Percentiles rank a stretch among this genome's conserved stretches.
Evolutionary conservation across 2,113 vertebrate genomes (phyloP).

Genomic region (Anguilla rostrata): DNA sequence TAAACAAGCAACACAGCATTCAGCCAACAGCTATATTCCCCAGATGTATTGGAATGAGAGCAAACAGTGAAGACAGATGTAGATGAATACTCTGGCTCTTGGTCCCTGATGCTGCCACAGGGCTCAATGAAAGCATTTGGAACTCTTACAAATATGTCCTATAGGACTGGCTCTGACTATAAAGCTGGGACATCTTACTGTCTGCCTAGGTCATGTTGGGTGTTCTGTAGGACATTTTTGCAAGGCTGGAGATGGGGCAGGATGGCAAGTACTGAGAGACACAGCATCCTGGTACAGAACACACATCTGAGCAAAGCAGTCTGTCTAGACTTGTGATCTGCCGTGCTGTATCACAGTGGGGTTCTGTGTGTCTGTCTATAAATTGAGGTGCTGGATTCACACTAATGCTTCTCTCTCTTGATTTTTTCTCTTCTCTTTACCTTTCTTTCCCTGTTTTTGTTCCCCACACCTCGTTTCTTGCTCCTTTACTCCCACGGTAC

Average conservation of each 20-base stretch:
- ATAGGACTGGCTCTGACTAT: not conserved
- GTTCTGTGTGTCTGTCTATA: not conserved
- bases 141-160: not conserved
- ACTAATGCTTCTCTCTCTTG: constrained; percentile 35
- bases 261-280: not conserved
- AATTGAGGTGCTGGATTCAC: constrained; percentile 17
- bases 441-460: not conserved
- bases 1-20: not conserved
- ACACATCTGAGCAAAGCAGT: not conserved
- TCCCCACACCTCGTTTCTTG: not conserved
- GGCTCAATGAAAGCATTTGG: not conserved
- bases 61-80: not conserved
- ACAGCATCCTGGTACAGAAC: not conserved
- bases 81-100: not conserved
- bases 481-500: constrained; percentile 5
- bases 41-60: not conserved
- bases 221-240: not conserved
- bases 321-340: too few relatives aligned
- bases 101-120: not conserved
- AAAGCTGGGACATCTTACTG: not conserved
- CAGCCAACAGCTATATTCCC: not conserved
- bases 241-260: not conserved
- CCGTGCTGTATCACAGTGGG: constrained; percentile 36
- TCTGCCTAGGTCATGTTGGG: not conserved
- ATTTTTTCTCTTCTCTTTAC: not conserved